phyloP scores from a whole-genome alignment of 2,113 vertebrate species.

The Urocitellus parryii region DNA sequence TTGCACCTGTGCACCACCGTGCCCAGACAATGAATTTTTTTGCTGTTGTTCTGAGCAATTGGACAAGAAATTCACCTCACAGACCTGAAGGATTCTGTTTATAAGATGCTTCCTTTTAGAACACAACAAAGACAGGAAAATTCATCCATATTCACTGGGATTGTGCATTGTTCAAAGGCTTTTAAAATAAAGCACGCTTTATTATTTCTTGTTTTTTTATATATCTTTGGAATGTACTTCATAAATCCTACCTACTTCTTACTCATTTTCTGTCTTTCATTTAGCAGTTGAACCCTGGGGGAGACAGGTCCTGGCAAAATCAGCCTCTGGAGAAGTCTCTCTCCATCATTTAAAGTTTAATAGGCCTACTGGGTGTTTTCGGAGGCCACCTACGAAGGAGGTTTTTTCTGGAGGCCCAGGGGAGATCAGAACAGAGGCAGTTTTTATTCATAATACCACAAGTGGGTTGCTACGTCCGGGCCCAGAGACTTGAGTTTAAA shows the following conservation, averaged over 20 bases:
- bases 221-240: background rate
- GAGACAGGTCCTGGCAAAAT: background rate
- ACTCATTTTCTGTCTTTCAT: background rate
- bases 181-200: background rate
- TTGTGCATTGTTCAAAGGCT: background rate
- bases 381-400: background rate
- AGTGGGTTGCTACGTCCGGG: background rate
- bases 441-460: background rate
- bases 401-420: background rate
- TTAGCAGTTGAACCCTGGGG: accelerated
- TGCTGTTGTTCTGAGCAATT: background rate
- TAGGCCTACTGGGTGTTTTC: background rate
- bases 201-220: background rate
- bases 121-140: conserved; percentile 44
- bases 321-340: background rate
- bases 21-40: background rate
- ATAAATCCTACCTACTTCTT: background rate
- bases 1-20: too few species aligned
- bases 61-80: background rate
- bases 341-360: background rate
- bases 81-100: conserved; percentile 19
- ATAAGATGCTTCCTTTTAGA: background rate
- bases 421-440: background rate
- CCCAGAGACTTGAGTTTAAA: background rate
- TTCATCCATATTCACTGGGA: background rate